Base-by-base conservation (phyloP, 2,888 invertebrate species). In the Parnassius glacialis region DNA sequence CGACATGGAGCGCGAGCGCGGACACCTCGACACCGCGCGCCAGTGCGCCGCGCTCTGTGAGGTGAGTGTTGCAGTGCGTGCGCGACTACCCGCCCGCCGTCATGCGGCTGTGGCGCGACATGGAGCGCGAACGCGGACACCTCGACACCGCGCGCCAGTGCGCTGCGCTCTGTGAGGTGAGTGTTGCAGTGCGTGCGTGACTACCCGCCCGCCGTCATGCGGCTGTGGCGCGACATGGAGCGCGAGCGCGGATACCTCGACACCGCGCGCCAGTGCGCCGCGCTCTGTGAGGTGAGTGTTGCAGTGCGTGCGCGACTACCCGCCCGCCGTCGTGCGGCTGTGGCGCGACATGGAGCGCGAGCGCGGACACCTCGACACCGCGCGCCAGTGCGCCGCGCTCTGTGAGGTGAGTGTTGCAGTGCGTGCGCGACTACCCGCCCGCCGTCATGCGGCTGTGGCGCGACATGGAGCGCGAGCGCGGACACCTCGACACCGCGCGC, bases 301-400 rank as follows among this genome's bases (percentile, higher is more conserved):
- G 25, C 45, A 13, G 45, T 44, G 44, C 44, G 55, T 75, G 71
- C 67, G 68, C n/a, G 97, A 97, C 83, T 96, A 95, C 93, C 95
- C 96, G 44, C 95, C 96, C 68, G 92, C 92, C 57, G 92, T 97
- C 48, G 94, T 93, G 2, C 93, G 95, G 20, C 93, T 95, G 45
- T 97, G 96, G 94, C 83, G 96, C n/a, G 94, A 95, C 80, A 96
- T 94, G 79, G 98, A 98, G 82, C 88, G 96, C 52, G 95, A 97
- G 81, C 94, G 94, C 79, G 97, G 97, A 42, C 93, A 92, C 1
- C 76, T 96, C 47, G 92, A 93, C 51, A 85, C 92, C 51, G 74
- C 89, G n/a, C 70, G 83, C n/a, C 92, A 92, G 68, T 93, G 93
- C 66, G 67, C 74, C 16, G 16, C 48, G n/a, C 13, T 43, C 43